phyloP scores from a whole-genome alignment of 2,797 vertebrate genomes.

The Phalanger gymnotis region DNA sequence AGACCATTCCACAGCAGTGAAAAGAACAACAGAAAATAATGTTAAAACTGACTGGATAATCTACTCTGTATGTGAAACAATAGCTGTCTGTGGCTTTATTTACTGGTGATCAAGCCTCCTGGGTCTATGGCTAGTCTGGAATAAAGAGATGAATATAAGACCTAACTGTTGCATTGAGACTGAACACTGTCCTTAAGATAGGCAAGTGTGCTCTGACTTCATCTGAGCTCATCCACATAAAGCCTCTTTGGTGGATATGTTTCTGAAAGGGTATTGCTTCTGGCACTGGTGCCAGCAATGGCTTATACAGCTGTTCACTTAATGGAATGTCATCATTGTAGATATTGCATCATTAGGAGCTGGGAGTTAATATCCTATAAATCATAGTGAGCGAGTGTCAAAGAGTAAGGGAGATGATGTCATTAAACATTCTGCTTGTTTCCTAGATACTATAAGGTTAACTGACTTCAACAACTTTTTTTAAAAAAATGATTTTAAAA shows the following conservation, averaged over 20 bases:
- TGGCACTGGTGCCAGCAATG: not conserved
- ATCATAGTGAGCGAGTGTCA: conserved; percentile 32
- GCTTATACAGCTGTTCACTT: conserved; percentile 3
- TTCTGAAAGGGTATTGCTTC: conserved; percentile 62
- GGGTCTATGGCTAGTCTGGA: conserved; percentile 55
- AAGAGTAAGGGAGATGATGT: conserved; percentile 38
- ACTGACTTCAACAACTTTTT: not conserved
- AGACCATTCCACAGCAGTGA: conserved; percentile 25
- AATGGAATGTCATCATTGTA: conserved; percentile 20
- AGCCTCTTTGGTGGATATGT: conserved; percentile 44
- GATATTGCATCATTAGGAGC: not conserved
- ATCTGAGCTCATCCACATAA: conserved; percentile 64
- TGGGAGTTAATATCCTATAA: conserved; percentile 40
- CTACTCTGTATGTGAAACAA: conserved; percentile 62
- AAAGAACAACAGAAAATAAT: conserved; percentile 37
- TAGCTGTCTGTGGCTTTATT: conserved; percentile 68
- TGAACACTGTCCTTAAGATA: conserved; percentile 21
- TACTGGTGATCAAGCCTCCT: conserved; percentile 59
- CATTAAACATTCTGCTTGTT: conserved; percentile 40
- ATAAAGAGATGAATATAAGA: conserved; percentile 59
- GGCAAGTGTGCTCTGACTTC: conserved; percentile 48
- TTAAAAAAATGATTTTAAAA: conserved; percentile 18
- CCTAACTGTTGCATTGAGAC: conserved; percentile 46
- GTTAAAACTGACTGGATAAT: conserved; percentile 60
- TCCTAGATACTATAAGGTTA: conserved; percentile 31